These are phyloP conservation scores for Ochropleura plecta DNA, from an alignment of 2,888 invertebrate species.

Conservation along the genomic window DNA sequence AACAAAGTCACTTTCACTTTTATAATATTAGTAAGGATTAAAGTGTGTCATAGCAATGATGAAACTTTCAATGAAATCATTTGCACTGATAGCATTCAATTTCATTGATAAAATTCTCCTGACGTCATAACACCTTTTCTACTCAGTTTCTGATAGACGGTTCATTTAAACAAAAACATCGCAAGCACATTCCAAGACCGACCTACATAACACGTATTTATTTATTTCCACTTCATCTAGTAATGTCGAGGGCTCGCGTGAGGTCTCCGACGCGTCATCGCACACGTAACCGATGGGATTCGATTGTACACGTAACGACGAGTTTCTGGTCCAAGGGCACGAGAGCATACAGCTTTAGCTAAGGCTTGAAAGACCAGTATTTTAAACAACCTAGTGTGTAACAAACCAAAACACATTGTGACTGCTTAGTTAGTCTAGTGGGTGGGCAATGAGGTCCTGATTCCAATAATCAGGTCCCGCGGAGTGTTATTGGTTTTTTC, in stretches of 20 bases:
- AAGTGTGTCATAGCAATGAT: too few relatives aligned
- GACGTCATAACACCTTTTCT: too few relatives aligned
- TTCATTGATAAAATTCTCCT: too few relatives aligned
- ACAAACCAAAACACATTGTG: neutral
- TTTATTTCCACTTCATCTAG: constrained; percentile 16
- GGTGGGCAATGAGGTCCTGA: too few relatives aligned
- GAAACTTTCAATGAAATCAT: too few relatives aligned
- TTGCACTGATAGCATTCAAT: too few relatives aligned
- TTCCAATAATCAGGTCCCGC: too few relatives aligned
- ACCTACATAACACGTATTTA: neutral
- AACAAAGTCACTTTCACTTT: too few relatives aligned
- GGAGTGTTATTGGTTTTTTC: too few relatives aligned
- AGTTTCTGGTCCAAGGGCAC: constrained; percentile 42
- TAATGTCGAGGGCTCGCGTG: constrained; percentile 7
- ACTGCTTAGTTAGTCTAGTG: neutral
- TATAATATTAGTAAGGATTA: too few relatives aligned
- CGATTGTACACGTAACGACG: constrained; percentile 28
- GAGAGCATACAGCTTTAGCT: constrained; percentile 6
- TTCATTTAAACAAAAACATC: neutral
- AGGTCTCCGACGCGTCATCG: constrained; percentile 29
- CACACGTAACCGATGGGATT: constrained; percentile 29
- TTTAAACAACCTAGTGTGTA: neutral
- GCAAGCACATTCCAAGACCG: neutral
- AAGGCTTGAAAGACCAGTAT: constrained; percentile 19
- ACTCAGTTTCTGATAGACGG: neutral